phyloP scores from a whole-genome alignment of 2,888 invertebrate genomes.

The Drosophila falleni region DNA sequence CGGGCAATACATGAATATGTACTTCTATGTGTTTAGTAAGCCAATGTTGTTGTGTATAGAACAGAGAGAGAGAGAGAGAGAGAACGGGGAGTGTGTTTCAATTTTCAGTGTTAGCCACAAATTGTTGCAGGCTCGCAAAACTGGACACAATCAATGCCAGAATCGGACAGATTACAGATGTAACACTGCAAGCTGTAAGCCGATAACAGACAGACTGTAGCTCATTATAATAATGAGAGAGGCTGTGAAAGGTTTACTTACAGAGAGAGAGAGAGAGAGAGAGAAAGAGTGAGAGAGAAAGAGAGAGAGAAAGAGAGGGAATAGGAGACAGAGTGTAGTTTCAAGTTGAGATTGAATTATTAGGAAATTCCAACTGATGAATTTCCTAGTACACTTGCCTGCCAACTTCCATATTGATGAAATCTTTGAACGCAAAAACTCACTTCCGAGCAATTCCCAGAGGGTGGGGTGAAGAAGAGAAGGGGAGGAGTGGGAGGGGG shows the following conservation, averaged over 20 bases:
- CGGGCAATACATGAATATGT: neutral
- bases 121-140: slow-evolving; percentile 39
- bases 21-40: slow-evolving; percentile 8
- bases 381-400: slow-evolving; percentile 12
- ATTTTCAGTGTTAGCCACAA: slow-evolving; percentile 36
- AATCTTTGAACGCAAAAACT: slow-evolving; percentile 19
- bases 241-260: neutral
- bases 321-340: no score
- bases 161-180: slow-evolving; percentile 16
- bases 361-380: slow-evolving; percentile 16
- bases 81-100: neutral
- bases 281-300: neutral
- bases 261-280: neutral
- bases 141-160: slow-evolving; percentile 36
- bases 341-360: slow-evolving; percentile 29
- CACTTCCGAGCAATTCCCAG: slow-evolving; percentile 2
- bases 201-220: slow-evolving; percentile 3
- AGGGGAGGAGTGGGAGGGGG: no score
- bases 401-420: slow-evolving; percentile 20
- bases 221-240: slow-evolving; percentile 24
- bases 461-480: neutral
- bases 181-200: neutral
- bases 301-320: neutral
- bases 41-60: slow-evolving; percentile 4
- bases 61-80: neutral